Evolutionary conservation across 1,140 invertebrate genomes (phyloP).

Genomic region (Schlechtendalia chinensis): DNA sequence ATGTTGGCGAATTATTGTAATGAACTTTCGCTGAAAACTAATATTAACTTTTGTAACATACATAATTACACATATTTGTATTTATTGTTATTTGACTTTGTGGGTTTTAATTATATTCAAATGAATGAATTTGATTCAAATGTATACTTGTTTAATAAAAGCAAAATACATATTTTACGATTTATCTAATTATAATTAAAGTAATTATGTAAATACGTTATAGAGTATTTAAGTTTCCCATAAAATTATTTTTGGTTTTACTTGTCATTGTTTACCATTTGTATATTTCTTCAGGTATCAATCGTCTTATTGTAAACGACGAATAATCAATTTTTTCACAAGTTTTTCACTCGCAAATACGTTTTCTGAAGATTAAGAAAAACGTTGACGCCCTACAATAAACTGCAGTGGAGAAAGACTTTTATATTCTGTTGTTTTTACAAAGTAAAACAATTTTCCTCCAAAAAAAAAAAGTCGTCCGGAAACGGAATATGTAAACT

Average conservation of each 20-base stretch:
- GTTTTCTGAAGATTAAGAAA: constrained; percentile 19
- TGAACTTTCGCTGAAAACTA: background rate
- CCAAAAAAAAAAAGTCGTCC: background rate
- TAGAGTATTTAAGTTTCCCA: too few species aligned
- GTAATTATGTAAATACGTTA: too few species aligned
- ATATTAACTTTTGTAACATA: too few species aligned
- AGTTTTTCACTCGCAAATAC: background rate
- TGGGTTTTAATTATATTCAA: too few species aligned
- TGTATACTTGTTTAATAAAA: too few species aligned
- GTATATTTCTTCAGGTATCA: background rate
- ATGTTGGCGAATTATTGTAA: background rate
- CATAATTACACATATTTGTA: too few species aligned
- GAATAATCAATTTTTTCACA: background rate
- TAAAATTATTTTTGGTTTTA: background rate
- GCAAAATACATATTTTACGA: too few species aligned
- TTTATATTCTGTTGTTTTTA: constrained; percentile 42
- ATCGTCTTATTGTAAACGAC: background rate
- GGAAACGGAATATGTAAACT: constrained; percentile 37
- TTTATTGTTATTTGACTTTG: too few species aligned
- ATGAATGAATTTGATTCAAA: too few species aligned
- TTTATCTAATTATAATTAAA: too few species aligned
- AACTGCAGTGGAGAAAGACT: background rate
- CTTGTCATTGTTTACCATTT: background rate
- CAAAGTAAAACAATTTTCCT: constrained; percentile 35
- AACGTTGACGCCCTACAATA: constrained; percentile 1